Percentiles rank a stretch among this genome's conserved stretches.
phyloP scores from a whole-genome alignment of 2,888 invertebrate genomes.

The Cephus pulcher region DNA sequence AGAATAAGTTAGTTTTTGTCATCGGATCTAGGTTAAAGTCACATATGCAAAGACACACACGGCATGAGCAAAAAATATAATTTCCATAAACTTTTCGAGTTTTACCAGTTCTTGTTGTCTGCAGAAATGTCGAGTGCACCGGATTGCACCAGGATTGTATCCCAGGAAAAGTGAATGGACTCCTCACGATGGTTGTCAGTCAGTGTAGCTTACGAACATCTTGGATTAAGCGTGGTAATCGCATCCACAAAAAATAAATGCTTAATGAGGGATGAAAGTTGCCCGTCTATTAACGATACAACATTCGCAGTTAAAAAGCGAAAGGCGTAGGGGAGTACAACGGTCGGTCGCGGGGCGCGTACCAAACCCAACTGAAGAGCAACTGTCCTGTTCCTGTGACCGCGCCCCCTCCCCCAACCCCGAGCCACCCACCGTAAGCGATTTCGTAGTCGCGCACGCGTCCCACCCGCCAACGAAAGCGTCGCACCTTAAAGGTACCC shows the following conservation, averaged over 20 bases:
- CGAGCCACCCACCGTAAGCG: slow-evolving; percentile 20
- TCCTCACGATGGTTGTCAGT: not conserved
- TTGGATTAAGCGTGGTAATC: not conserved
- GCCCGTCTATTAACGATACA: not conserved
- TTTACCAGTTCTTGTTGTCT: not conserved
- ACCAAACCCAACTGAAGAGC: slow-evolving; percentile 62
- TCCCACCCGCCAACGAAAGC: slow-evolving; percentile 47
- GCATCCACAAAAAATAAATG: not conserved
- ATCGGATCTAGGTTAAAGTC: not conserved
- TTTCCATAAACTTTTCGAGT: not conserved
- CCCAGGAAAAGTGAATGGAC: not conserved
- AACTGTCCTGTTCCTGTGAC: slow-evolving; percentile 52
- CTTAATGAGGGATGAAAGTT: not conserved
- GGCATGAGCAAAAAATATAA: not conserved
- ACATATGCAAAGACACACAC: not conserved
- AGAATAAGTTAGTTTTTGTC: not conserved
- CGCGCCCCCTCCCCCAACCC: slow-evolving; percentile 51
- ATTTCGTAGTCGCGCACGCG: slow-evolving; percentile 57
- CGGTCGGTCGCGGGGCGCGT: slow-evolving; percentile 55
- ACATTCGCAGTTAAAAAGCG: not conserved
- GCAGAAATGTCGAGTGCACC: not conserved
- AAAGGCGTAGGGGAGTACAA: not conserved
- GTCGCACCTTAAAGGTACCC: slow-evolving; percentile 4
- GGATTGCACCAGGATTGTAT: not conserved
- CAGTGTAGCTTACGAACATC: not conserved